A percentile compares a stretch with the other conserved stretches of the same genome.
Conservation (phyloP, 2,888 invertebrate species). For the Flabesymbios commensalis region DNA sequence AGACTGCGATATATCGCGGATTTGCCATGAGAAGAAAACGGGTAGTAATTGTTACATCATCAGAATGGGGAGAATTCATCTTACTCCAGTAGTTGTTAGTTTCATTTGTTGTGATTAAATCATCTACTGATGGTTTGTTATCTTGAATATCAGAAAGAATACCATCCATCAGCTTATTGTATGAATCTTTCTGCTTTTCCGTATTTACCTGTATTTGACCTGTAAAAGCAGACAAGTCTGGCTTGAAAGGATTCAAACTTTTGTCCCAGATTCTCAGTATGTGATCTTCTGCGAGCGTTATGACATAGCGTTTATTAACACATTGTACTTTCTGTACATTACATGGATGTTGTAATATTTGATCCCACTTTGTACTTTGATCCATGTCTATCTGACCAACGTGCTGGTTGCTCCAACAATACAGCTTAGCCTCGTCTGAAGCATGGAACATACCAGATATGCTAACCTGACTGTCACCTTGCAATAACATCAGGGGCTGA, state of each 20-base stretch:
- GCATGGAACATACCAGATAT: not conserved
- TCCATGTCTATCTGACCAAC: conserved; percentile 5
- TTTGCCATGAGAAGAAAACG: conserved; percentile 9
- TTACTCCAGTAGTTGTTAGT: conserved; percentile 28
- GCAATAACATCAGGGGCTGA: too few species aligned
- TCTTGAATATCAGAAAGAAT: too few species aligned
- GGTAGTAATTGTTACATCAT: conserved; percentile 4
- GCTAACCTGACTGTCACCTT: too few species aligned
- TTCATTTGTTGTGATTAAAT: conserved; percentile 14
- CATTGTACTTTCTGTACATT: conserved; percentile 15
- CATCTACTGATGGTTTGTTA: too few species aligned
- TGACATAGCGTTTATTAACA: conserved; percentile 13
- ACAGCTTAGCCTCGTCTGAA: not conserved
- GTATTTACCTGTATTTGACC: conserved; percentile 24
- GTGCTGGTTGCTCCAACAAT: not conserved
- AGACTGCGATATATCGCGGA: conserved; percentile 12
- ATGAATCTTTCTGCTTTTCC: not conserved
- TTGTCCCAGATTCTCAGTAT: conserved; percentile 44
- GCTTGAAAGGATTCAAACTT: conserved; percentile 21
- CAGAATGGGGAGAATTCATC: too few species aligned
- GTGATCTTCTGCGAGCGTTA: conserved; percentile 41
- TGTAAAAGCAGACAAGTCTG: conserved; percentile 26
- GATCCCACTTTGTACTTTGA: not conserved
- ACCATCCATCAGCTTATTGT: too few species aligned
- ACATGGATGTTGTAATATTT: conserved; percentile 18